Evolutionary conservation across 2,888 invertebrate genomes (phyloP), one percentile per base, ranked within the genome.

Genomic region (Troilus luridus): DNA sequence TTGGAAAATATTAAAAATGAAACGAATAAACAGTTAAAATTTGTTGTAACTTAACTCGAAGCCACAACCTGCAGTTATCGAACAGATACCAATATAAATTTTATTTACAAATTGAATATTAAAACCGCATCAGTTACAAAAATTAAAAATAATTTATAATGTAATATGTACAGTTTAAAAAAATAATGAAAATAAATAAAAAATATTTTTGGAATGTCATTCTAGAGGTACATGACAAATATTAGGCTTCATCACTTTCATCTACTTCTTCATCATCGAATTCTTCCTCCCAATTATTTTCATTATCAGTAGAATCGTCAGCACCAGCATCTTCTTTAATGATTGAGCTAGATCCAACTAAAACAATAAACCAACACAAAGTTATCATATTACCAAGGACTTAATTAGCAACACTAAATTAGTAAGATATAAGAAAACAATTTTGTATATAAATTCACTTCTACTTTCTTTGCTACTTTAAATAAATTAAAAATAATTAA

Each of bases 191-290:
- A 27, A 67, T 67, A 24, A 2, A 2, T 77, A 77, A 77, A 27
- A 41, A 14, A 77, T 27, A 9, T 27, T 27, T 41, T 77, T 77
- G 72, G 72, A 41, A 41, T 77, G 41, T 41, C 41, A 27, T 2
- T 67, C 14, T 12, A 67, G 7, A 24, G 41, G 41, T 0, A 17
- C 14, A 72, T 27, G 27, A 5, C 41, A 6, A 77, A 41, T 8
- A 77, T 77, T 77, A 77, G 56, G 85, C 77, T 58, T 90, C 90
- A 77, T 90, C 90, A n/a, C 77, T 90, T 59, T 90, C 85, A 85
- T 92, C 92, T 27, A 92, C 90, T 85, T 92, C 92, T 77, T 92
- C 92, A 81, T 92, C 92, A 89, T 92, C 92, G 88, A 92, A 91
- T 54, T 92, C 92, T 62, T 92, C 92, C 89, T 92, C 92, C 92